Percentiles rank a stretch among this genome's conserved stretches.
phyloP scores from a whole-genome alignment of 2,888 invertebrate genomes.

The Ferdinandea cuprea region DNA sequence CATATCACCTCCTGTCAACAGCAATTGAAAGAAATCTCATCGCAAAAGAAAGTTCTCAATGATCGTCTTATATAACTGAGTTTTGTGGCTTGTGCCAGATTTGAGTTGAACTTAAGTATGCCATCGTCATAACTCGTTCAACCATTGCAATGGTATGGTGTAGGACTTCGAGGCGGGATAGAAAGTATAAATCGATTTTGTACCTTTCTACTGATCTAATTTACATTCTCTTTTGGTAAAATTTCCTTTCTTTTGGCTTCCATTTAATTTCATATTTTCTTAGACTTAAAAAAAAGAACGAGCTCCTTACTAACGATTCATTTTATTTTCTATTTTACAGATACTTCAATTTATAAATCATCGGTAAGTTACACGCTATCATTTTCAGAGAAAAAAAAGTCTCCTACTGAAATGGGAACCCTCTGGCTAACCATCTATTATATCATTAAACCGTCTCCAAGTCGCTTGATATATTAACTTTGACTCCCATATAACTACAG shows the following conservation, averaged over 20 bases:
- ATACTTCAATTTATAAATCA: constrained; percentile 11
- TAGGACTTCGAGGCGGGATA: neutral
- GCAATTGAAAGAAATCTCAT: neutral
- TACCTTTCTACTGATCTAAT: neutral
- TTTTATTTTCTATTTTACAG: constrained; percentile 29
- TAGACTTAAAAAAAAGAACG: neutral
- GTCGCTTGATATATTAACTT: constrained; percentile 29
- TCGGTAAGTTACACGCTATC: constrained; percentile 35
- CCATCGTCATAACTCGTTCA: neutral
- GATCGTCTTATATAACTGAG: neutral
- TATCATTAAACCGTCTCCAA: constrained; percentile 23
- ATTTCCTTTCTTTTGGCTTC: neutral
- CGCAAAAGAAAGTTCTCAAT: neutral
- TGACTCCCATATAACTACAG: constrained; percentile 49
- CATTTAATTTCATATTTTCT: neutral
- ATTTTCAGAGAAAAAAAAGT: neutral
- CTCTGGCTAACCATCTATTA: constrained; percentile 27
- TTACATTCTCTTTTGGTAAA: neutral
- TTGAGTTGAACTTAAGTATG: neutral
- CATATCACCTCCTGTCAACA: no score
- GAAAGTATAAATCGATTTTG: constrained; percentile 4
- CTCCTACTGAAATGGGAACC: constrained; percentile 23
- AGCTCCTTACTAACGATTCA: constrained; percentile 7
- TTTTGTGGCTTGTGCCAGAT: neutral
- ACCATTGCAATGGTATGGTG: neutral